Evolutionary conservation across 2,113 vertebrate genomes (phyloP), one percentile per base, ranked within the genome.

Genomic region (Chaetura pelagica): DNA sequence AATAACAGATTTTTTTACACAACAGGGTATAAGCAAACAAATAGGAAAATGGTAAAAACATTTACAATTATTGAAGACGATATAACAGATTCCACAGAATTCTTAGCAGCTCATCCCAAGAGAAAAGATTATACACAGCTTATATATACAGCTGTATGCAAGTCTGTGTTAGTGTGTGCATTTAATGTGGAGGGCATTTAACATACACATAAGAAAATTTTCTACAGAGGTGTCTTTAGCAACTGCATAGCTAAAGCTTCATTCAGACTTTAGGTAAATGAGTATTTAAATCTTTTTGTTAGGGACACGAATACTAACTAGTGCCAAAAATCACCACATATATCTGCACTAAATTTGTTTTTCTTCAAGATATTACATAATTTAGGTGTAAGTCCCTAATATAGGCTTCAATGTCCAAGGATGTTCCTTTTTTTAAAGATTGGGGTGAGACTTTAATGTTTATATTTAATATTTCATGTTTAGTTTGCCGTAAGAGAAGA

Each of bases 11-110:
- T 87, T 94, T 96, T 79, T 83, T 64, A 40, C 85, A 84, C 92
- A 68, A 73, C 92, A 93, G 85, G 92, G 95, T 90, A 90, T 89
- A 93, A 93, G 90, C 76, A 97, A 97, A 94, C 93, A 96, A 89
- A 78, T 57, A 95, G 49, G 81, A 96, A 94, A 93, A 87, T 34
- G 19, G 54, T 95, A 83, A 87, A 96, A 96, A 0, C 52, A 93
- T 23, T 27, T 57, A 51, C 57, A 94, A 84, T 57, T 93, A 78
- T 78, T 81, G 75, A 84, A 94, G 86, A 96, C 83, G 94, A 96
- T 90, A 80, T 89, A 78, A 68, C 34, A 90, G 68, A 95, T 89
- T 93, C 61, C 76, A 75, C 23, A 63, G 64, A 68, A 84, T 72
- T 80, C 76, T 89, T 93, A 84, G 63, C 44, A 78, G 55, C 63